Percentiles rank a stretch among this genome's conserved stretches.
These are phyloP conservation scores for Microtus oregoni DNA, from an alignment of 2,113 vertebrate genomes.

Conservation along the genomic window DNA sequence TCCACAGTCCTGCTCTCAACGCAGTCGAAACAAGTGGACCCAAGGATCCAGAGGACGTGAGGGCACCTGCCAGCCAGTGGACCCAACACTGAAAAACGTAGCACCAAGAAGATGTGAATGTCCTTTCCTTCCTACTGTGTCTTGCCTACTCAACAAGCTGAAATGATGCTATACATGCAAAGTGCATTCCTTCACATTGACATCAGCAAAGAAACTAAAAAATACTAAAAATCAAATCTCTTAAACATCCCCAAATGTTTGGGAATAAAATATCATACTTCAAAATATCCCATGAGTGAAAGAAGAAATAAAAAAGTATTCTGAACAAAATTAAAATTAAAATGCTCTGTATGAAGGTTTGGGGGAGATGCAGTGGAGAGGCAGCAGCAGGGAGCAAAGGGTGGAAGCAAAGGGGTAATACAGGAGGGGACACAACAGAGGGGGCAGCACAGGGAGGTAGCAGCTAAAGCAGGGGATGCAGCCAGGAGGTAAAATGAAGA, in stretches of 20 bases:
- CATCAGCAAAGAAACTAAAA: not conserved
- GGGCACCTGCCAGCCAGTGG: not conserved
- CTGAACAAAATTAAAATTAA: not conserved
- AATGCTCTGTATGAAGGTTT: not conserved
- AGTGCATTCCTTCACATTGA: not conserved
- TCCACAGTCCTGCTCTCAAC: not conserved
- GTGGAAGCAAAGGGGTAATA: not conserved
- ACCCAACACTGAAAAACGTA: not conserved
- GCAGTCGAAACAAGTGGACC: not conserved
- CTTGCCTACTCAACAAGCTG: no score
- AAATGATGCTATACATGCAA: not conserved
- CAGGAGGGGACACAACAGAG: not conserved
- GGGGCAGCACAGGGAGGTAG: not conserved
- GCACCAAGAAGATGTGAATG: no score
- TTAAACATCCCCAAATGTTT: not conserved
- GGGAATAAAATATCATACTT: not conserved
- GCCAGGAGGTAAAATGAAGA: not conserved
- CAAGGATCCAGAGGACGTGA: not conserved
- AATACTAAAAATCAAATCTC: not conserved
- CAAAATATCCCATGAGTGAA: not conserved
- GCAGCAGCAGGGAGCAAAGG: not conserved
- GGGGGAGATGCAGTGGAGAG: no score
- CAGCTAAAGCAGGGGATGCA: not conserved
- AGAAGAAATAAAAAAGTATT: not conserved
- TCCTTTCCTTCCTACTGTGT: not conserved